phyloP scores from a whole-genome alignment of 37 sponge, comb jelly and placozoan genomes.

The Ephydatia muelleri region DNA sequence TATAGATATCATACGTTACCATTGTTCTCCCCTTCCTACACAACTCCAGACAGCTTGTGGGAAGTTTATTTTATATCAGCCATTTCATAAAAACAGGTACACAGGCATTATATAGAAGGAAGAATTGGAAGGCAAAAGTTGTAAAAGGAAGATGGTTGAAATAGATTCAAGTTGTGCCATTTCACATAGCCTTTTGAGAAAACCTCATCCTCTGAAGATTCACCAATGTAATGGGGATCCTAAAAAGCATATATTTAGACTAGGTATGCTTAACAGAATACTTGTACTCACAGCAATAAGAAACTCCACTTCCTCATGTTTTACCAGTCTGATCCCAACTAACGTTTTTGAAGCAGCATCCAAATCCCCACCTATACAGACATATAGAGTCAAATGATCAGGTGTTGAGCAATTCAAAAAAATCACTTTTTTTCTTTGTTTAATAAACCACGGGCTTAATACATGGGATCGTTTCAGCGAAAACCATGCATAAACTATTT shows the following conservation, averaged over 20 bases:
- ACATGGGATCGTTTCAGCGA: no score
- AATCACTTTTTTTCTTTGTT: not conserved
- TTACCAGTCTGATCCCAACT: constrained; percentile 24
- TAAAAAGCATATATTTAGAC: not conserved
- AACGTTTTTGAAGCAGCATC: constrained; percentile 64
- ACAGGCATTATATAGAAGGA: not conserved
- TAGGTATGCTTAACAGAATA: not conserved
- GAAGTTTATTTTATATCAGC: no score
- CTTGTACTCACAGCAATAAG: constrained; percentile 43
- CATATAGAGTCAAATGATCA: no score
- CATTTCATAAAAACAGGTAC: not conserved
- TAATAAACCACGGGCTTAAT: no score
- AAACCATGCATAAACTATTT: no score
- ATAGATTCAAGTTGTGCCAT: constrained; percentile 38
- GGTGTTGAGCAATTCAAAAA: no score
- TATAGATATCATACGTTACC: no score
- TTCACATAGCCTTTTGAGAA: constrained; percentile 15
- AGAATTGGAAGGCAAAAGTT: constrained; percentile 50
- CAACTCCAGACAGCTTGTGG: no score
- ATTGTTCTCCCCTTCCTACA: no score
- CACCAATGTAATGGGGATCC: constrained; percentile 49
- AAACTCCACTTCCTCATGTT: not conserved
- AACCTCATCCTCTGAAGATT: not conserved
- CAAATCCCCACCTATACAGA: constrained; percentile 50
- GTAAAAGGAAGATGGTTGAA: constrained; percentile 44